Percentiles rank a stretch among this genome's conserved stretches.
These are phyloP conservation scores for Hephaestus fuliginosus DNA, from an alignment of 2,797 vertebrate species.

Conservation along the genomic window DNA sequence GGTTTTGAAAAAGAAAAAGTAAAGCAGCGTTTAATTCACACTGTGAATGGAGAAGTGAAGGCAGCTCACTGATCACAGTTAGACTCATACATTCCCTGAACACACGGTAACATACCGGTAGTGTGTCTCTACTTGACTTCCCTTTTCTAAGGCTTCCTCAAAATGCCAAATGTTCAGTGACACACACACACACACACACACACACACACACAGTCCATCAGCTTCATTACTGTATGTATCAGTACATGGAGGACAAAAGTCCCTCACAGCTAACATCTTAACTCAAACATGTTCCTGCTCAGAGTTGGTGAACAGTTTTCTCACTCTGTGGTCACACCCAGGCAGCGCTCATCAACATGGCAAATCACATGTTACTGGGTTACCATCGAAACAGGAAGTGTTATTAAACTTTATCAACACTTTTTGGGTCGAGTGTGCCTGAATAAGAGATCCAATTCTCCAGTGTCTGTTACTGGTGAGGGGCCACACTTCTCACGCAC, in stretches of 20 bases:
- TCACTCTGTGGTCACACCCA: background rate
- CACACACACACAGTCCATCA: background rate
- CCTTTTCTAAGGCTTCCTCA: conserved; percentile 78
- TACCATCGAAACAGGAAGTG: background rate
- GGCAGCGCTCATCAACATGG: background rate
- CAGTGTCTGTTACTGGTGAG: too few relatives aligned
- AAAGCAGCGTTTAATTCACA: background rate
- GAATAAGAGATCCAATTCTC: too few relatives aligned
- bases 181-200: background rate
- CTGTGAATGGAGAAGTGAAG: background rate
- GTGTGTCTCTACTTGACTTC: conserved; percentile 61
- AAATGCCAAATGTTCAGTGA: conserved; percentile 18
- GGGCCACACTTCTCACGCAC: too few relatives aligned
- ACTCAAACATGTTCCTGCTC: too few relatives aligned
- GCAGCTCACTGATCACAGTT: background rate
- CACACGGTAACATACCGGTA: background rate
- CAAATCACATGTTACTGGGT: background rate
- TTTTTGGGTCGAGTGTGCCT: too few relatives aligned
- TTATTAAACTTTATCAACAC: background rate
- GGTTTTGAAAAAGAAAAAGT: background rate
- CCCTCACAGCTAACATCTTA: too few relatives aligned
- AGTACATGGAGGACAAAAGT: too few relatives aligned
- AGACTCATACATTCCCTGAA: background rate
- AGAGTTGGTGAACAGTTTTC: background rate
- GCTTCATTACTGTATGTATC: background rate